Base-by-base conservation (phyloP, 1,140 invertebrate species). In the Drosophila pachea region DNA sequence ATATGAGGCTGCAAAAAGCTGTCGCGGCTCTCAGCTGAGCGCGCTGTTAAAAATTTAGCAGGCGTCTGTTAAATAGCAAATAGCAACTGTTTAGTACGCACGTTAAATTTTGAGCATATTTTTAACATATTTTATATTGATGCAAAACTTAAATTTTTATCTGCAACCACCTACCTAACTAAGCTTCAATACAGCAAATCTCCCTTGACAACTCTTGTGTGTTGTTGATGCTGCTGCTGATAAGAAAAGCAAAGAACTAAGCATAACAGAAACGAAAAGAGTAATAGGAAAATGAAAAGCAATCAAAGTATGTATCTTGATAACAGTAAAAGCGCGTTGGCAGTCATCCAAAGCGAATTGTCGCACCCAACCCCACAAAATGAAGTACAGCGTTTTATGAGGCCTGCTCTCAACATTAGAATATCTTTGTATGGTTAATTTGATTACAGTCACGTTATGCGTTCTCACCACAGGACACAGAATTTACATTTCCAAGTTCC, bases 391-490 rank as follows among this genome's bases (percentile, higher is more conserved):
- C 68, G 68, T 71, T 72, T 72, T 72, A 78, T 84, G 79, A 84
- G 79, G 76, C 79, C 68, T 79, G 60, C 79, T 84, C 79, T 84
- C 79, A 84, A 84, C 81, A 86, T 73, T 84, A 84, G 79, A 84
- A 70, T 76, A 76, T 76, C 76, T 84, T 84, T 84, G 79, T 84
- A 86, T 84, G 76, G 77, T 81, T 81, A 83, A 84, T 83, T 68
- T 84, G 76, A 84, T 84, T 84, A 86, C 88, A 89, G 88, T 89
- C 89, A 82, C 89, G 83, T 84, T 89, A 89, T 89, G 89, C 88
- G 79, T 89, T 89, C 79, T 89, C 88, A 88, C 87, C 88, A 79
- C 89, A 89, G 89, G 89, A 89, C 63, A 88, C 89, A 88, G 89
- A 89, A 88, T 89, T 89, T 72, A 77, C 87, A 74, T 89, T 88